These are phyloP conservation scores for Tribolium madens DNA, from an alignment of 1,140 invertebrate genomes.

Conservation along the genomic window DNA sequence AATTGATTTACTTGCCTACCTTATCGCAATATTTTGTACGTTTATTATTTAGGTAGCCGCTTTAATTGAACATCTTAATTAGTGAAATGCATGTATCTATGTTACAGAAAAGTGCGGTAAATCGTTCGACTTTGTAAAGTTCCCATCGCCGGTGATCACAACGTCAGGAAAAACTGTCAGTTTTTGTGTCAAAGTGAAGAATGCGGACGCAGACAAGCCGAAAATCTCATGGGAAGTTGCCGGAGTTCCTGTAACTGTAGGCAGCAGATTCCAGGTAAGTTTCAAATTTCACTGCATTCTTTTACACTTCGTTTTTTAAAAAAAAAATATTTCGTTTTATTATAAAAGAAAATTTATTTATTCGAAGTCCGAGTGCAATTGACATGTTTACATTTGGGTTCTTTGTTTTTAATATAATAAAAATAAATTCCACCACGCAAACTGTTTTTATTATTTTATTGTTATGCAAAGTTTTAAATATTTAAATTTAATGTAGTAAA, in stretches of 20 bases:
- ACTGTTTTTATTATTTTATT: not conserved
- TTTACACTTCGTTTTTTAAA: not conserved
- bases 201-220: constrained; percentile 57
- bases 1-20: constrained; percentile 30
- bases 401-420: not conserved
- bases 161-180: constrained; percentile 63
- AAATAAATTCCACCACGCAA: not conserved
- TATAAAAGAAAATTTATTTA: not conserved
- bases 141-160: constrained; percentile 64
- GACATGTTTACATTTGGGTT: not conserved
- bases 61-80: constrained; percentile 25
- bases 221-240: constrained; percentile 67
- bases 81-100: not conserved
- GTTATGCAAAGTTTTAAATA: too few species aligned
- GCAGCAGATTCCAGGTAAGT: constrained; percentile 18
- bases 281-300: constrained; percentile 12
- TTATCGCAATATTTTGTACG: constrained; percentile 16
- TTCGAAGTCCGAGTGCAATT: not conserved
- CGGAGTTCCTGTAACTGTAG: constrained; percentile 54
- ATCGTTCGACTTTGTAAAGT: constrained; percentile 64
- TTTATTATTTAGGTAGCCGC: constrained; percentile 28
- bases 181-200: constrained; percentile 65
- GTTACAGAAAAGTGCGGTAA: constrained; percentile 36
- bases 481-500: too few species aligned
- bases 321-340: too few species aligned